A percentile compares a stretch with the other conserved stretches of the same genome.
Evolutionary conservation across 2,797 vertebrate species (phyloP).

Genomic region (Gambusia yucatana): DNA sequence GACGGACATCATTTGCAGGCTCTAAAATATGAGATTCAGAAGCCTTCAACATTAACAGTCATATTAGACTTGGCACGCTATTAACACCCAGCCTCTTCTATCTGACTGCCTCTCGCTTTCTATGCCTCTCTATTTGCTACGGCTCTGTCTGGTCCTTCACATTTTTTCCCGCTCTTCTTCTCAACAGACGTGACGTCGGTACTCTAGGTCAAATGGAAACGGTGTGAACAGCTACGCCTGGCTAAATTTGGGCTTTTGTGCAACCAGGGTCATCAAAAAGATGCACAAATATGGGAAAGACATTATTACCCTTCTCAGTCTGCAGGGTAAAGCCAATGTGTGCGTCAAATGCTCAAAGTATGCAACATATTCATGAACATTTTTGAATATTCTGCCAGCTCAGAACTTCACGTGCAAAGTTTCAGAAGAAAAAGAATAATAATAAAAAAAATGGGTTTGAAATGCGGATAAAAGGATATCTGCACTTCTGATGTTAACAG

Average conservation of each 20-base stretch:
- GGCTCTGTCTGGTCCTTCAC: constrained; percentile 15
- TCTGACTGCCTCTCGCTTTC: constrained; percentile 25
- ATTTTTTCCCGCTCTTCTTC: background rate
- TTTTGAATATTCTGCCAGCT: background rate
- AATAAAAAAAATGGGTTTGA: background rate
- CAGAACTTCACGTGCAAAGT: background rate
- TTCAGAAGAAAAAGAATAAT: background rate
- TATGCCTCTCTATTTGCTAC: constrained; percentile 13
- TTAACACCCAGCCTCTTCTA: constrained; percentile 52
- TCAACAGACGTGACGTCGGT: constrained; percentile 1
- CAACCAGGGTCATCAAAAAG: background rate
- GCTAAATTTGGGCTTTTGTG: background rate
- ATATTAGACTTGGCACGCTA: constrained; percentile 60
- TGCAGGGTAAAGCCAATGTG: background rate
- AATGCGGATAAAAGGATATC: no score
- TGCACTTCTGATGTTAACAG: background rate
- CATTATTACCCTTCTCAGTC: background rate
- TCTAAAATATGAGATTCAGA: constrained; percentile 64
- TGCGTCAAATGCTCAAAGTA: background rate
- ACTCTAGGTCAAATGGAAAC: constrained; percentile 18
- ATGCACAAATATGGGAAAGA: background rate
- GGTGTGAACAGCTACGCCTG: constrained; percentile 11
- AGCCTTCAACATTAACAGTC: constrained; percentile 37
- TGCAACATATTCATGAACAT: background rate
- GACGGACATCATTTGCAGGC: constrained; percentile 59